A percentile compares a stretch with the other conserved stretches of the same genome.
Conservation (phyloP, 2,888 invertebrate species). For the Leptothorax acervorum region DNA sequence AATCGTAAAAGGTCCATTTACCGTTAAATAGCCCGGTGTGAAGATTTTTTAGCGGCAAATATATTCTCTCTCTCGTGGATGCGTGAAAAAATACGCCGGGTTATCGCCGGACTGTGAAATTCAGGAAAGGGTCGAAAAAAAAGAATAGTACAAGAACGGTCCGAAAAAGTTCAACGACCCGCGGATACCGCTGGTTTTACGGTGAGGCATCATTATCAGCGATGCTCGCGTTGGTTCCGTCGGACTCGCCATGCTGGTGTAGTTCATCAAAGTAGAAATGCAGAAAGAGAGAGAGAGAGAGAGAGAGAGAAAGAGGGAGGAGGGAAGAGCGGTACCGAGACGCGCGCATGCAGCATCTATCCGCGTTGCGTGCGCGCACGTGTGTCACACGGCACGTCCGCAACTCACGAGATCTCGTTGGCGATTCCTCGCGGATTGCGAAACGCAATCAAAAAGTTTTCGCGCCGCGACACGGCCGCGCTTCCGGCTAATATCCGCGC, state of each 20-base stretch:
- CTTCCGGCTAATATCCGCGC: conserved; percentile 82
- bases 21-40: neutral
- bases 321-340: neutral
- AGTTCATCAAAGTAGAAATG: neutral
- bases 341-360: neutral
- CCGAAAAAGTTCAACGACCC: conserved; percentile 19
- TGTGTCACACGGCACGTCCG: neutral
- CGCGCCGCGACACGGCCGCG: conserved; percentile 66
- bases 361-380: neutral
- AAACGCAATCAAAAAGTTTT: conserved; percentile 82
- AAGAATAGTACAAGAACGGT: neutral
- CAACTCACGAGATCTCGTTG: neutral
- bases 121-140: neutral
- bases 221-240: neutral
- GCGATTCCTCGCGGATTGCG: conserved; percentile 50
- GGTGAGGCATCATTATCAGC: conserved; percentile 14
- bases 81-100: conserved; percentile 6
- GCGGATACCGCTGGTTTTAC: neutral
- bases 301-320: neutral
- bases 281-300: neutral
- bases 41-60: conserved; percentile 12
- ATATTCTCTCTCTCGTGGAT: conserved; percentile 1
- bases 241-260: neutral
- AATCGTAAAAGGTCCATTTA: neutral
- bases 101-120: conserved; percentile 30